Evolutionary conservation across 2,888 invertebrate genomes (phyloP).

Genomic region (Agelastica alni): DNA sequence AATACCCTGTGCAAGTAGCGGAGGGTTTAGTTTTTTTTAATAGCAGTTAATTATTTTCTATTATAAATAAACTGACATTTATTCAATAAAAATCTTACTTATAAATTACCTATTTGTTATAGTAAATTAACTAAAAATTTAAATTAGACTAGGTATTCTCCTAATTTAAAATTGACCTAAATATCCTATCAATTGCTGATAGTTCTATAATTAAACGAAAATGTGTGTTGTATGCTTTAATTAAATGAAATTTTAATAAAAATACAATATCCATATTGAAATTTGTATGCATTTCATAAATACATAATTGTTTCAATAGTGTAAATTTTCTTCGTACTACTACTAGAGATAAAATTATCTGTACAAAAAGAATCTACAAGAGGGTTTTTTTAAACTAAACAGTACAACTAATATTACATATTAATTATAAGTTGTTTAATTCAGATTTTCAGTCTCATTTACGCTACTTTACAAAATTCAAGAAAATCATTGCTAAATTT

Average conservation of each 20-base stretch:
- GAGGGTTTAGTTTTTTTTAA: too few species aligned
- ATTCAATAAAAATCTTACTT: too few species aligned
- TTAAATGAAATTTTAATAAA: conserved; percentile 45
- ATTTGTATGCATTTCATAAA: conserved; percentile 43
- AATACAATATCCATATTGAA: conserved; percentile 42
- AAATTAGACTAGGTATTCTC: too few species aligned
- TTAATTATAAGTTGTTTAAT: conserved; percentile 34
- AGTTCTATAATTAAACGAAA: neutral
- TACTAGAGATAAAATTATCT: conserved; percentile 25
- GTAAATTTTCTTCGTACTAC: conserved; percentile 25
- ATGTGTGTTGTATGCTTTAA: conserved; percentile 6
- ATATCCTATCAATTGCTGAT: too few species aligned
- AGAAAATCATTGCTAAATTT: conserved; percentile 11
- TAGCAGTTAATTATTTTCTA: too few species aligned
- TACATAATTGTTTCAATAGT: conserved; percentile 33
- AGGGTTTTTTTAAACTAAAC: conserved; percentile 17
- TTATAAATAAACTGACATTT: too few species aligned
- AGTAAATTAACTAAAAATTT: too few species aligned
- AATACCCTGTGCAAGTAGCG: too few species aligned
- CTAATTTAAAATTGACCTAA: too few species aligned
- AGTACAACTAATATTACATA: conserved; percentile 26
- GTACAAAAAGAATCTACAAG: conserved; percentile 32
- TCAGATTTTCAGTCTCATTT: conserved; percentile 34
- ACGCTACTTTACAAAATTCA: conserved; percentile 10
- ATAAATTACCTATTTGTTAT: too few species aligned